Evolutionary conservation across 1,140 invertebrate species (phyloP), one percentile per base, ranked within the genome.

Genomic region (Saccostrea echinata): DNA sequence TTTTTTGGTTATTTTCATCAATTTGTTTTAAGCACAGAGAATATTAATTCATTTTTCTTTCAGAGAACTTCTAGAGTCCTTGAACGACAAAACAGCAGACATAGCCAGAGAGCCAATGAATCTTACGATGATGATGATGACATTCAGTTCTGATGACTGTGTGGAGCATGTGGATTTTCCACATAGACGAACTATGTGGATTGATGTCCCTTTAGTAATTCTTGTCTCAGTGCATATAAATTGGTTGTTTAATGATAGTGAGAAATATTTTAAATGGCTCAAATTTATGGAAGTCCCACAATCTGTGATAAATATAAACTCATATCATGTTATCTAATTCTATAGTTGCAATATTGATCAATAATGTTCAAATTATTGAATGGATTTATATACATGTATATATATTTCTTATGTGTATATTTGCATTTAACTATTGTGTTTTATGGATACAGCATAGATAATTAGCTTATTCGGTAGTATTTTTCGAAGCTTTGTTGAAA

Each of bases 321-420:
- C 68, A 76, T 76, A 33, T 76, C 68, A 27, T 76, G 30, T 76
- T 30, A 27, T 76, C 68, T 64, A 27, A 16, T 30, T 30, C 55
- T 61, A n/a, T 76, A 76, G 68, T 76, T 76, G 68, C 68, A 76
- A 76, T 76, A 76, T 13, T 30, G 68, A 64, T 64, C 57, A 64
- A 64, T 64, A 64, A 76, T 30, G 27, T 76, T 76, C 27, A 76
- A 76, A 76, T 76, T 76, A 76, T 30, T 76, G 68, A 33, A 27
- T 76, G 27, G 16, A 76, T 76, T 76, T 76, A 76, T 76, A 76
- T 76, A 12, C 24, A 68, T 68, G 18, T 68, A 8, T 68, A 27
- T 76, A 27, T 30, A 33, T 21, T 21, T 21, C 4, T 18, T 61
- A 61, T 21, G 43, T 21, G 55, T 61, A 61, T 61, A n/a, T 21